Conservation (phyloP, 1,140 invertebrate genomes). For the Eubasilissa regina region DNA sequence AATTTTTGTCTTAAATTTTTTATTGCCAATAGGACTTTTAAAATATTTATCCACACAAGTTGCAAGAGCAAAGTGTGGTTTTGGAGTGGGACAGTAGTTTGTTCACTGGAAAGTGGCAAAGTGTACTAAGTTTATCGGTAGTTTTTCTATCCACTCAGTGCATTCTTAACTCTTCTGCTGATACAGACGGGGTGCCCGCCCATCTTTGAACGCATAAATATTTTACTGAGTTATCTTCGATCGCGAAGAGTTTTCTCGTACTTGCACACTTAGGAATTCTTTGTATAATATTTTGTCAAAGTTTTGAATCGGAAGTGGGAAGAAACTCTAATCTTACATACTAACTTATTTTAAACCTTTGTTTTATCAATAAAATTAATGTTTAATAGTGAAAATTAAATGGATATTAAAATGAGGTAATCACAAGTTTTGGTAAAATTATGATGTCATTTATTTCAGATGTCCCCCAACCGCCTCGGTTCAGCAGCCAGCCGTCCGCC, state of each 20-base stretch:
- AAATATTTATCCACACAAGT: too few species aligned
- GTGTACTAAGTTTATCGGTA: background rate
- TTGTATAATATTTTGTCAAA: too few species aligned
- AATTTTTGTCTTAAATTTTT: too few species aligned
- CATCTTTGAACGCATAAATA: slow-evolving; percentile 19
- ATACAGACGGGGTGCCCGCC: background rate
- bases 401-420: too few species aligned
- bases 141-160: slow-evolving; percentile 14
- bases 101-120: background rate
- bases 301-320: too few species aligned
- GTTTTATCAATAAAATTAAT: too few species aligned
- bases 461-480: slow-evolving; percentile 84
- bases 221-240: slow-evolving; percentile 19
- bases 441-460: slow-evolving; percentile 61
- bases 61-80: background rate
- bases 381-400: too few species aligned
- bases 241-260: background rate
- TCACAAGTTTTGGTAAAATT: too few species aligned
- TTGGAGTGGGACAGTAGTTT: background rate
- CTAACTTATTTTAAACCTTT: too few species aligned
- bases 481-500: slow-evolving; percentile 86
- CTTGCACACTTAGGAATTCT: too few species aligned
- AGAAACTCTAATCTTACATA: too few species aligned
- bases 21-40: too few species aligned
- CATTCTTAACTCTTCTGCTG: slow-evolving; percentile 8